Conservation (phyloP, 2,888 invertebrate species). For the Caradrina clavipalpis region DNA sequence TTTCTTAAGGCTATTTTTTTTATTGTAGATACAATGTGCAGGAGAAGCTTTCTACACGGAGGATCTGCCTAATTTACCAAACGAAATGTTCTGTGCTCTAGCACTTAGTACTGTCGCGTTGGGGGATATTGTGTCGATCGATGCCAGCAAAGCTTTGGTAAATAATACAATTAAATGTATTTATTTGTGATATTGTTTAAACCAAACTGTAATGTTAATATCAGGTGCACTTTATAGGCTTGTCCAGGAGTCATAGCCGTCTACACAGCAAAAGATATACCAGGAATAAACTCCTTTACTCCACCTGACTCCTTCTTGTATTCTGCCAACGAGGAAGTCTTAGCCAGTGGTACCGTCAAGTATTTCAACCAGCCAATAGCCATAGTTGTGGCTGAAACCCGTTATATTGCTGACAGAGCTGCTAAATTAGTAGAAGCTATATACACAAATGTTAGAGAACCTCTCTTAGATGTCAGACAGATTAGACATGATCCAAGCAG, state of each 20-base stretch:
- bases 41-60: conserved; percentile 93
- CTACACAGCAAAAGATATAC: conserved; percentile 92
- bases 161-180: conserved; percentile 34
- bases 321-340: conserved; percentile 82
- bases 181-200: neutral
- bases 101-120: conserved; percentile 87
- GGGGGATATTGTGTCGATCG: conserved; percentile 91
- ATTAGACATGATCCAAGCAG: conserved; percentile 68
- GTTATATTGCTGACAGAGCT: conserved; percentile 89
- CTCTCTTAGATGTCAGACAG: conserved; percentile 71
- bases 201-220: neutral
- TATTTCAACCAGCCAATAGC: conserved; percentile 78
- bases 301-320: conserved; percentile 64
- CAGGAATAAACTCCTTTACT: conserved; percentile 92
- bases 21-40: conserved; percentile 88
- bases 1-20: neutral
- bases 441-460: conserved; percentile 82
- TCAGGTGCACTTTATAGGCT: conserved; percentile 43
- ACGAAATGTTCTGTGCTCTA: conserved; percentile 93
- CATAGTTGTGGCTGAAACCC: conserved; percentile 90
- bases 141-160: conserved; percentile 92
- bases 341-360: conserved; percentile 71
- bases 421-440: conserved; percentile 89
- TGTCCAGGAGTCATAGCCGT: conserved; percentile 92
- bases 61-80: conserved; percentile 90